Percentiles rank a stretch among this genome's conserved stretches.
These are phyloP conservation scores for Tiliqua scincoides DNA, from an alignment of 2,113 vertebrate species.

Conservation along the genomic window DNA sequence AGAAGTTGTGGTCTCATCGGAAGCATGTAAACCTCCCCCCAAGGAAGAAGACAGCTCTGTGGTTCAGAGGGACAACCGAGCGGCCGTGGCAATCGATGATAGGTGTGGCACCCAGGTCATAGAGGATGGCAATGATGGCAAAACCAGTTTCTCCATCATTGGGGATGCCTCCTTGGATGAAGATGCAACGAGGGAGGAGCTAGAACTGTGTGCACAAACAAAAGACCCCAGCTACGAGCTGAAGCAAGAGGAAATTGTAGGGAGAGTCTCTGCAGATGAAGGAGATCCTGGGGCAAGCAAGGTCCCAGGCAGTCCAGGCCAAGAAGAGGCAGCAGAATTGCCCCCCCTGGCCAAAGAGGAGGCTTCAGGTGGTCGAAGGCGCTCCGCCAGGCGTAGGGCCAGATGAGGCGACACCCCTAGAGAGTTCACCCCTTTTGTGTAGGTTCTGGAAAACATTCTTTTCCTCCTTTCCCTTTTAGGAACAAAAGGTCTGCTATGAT, in stretches of 20 bases:
- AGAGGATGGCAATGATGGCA: slow-evolving; percentile 51
- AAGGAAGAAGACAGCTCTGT: slow-evolving; percentile 49
- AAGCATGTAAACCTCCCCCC: slow-evolving; percentile 29
- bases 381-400: slow-evolving; percentile 70
- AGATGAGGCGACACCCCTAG: slow-evolving; percentile 63
- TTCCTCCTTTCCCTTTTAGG: slow-evolving; percentile 41
- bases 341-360: slow-evolving; percentile 52
- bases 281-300: background rate
- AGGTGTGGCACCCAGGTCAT: slow-evolving; percentile 41
- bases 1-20: slow-evolving; percentile 24
- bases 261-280: background rate
- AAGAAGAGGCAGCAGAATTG: slow-evolving; percentile 36
- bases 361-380: slow-evolving; percentile 53
- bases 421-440: slow-evolving; percentile 36
- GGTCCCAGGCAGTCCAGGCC: background rate
- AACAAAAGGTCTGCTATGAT: slow-evolving; percentile 45
- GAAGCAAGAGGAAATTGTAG: slow-evolving; percentile 37
- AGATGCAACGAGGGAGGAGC: accelerated
- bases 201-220: background rate
- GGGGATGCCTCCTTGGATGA: background rate
- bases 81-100: slow-evolving; percentile 42
- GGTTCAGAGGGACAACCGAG: slow-evolving; percentile 33
- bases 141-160: slow-evolving; percentile 4
- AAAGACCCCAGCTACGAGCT: slow-evolving; percentile 31
- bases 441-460: slow-evolving; percentile 63